Base-by-base conservation (phyloP, 2,797 vertebrate genomes). In the Bradypodion ventrale region DNA sequence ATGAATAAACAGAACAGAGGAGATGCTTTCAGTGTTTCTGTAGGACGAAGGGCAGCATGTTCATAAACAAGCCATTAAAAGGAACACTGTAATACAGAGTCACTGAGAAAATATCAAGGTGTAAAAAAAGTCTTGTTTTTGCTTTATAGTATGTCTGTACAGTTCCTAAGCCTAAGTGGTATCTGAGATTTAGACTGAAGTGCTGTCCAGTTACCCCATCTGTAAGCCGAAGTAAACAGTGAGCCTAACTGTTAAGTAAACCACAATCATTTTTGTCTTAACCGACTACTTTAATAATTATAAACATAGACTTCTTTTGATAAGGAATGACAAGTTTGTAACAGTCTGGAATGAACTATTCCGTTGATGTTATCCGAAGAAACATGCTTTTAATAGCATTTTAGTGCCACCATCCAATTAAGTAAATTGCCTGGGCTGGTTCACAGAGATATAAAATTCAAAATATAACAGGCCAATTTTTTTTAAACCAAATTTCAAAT, bases 21-120 rank as follows among this genome's bases (percentile, higher is more conserved):
- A 87, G 73, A 44, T 29, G 44, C 75, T 92, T 83, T 91, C 91
- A 90, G 87, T 94, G 88, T 94, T 92, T 85, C 82, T 87, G 2
- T 87, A 78, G 83, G 49, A 87, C 80, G 78, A 75, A 83, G 90
- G 85, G 86, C 66, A 78, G 69, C 46, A 42, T 87, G 46, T 74
- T 91, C 88, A 46, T 85, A 92, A 92, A 92, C 86, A 87, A 16
- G 88, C 90, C 87, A 62, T 70, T 84, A 72, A 88, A 90, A 93
- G 87, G 89, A 94, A 90, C 70, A 81, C 90, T 89, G 86, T 89
- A 93, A 88, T 70, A 2, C 85, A 83, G 82, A 80, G 89, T 85
- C 87, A 73, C 1, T 68, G 89, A 90, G 88, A 85, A 88, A 85
- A 88, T 89, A 87, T 89, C 83, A 5, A 75, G 74, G 60, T 65